Percentiles rank a stretch among this genome's conserved stretches.
Conservation (phyloP, 1,140 invertebrate species). For the Pogonomyrmex californicus region DNA sequence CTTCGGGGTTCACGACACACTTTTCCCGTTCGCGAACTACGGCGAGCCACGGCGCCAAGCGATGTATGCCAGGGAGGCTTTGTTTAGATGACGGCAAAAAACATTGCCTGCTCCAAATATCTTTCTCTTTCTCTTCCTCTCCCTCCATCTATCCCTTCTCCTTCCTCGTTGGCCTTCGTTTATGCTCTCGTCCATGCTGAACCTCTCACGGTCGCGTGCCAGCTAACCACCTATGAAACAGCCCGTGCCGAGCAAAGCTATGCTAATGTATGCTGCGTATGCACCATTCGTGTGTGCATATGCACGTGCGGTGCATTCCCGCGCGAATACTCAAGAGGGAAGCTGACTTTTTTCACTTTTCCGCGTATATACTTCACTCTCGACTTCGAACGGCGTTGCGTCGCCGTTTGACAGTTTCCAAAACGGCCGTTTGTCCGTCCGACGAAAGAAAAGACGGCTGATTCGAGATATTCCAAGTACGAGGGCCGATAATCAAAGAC, state of each 20-base stretch:
- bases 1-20: conserved; percentile 41
- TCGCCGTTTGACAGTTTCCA: not conserved
- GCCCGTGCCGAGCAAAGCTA: conserved; percentile 76
- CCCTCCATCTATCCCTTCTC: not conserved
- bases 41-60: not conserved
- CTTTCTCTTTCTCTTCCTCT: conserved; percentile 33
- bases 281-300: conserved; percentile 61
- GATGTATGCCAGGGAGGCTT: conserved; percentile 48
- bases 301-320: conserved; percentile 65
- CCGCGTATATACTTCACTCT: conserved; percentile 15
- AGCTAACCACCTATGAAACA: conserved; percentile 77
- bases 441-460: not conserved
- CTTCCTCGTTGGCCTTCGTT: conserved; percentile 39
- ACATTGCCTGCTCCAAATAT: conserved; percentile 72
- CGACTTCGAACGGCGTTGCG: not conserved
- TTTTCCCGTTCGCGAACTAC: conserved; percentile 15
- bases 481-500: not conserved
- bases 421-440: not conserved
- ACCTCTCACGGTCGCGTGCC: conserved; percentile 76
- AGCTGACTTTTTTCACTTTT: conserved; percentile 9
- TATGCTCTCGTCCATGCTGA: conserved; percentile 62
- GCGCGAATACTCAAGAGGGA: conserved; percentile 36
- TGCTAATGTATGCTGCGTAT: conserved; percentile 78
- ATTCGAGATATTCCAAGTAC: not conserved
- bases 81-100: conserved; percentile 71